phyloP scores from a whole-genome alignment of 2,888 invertebrate genomes.

The Esperia sulphurella region DNA sequence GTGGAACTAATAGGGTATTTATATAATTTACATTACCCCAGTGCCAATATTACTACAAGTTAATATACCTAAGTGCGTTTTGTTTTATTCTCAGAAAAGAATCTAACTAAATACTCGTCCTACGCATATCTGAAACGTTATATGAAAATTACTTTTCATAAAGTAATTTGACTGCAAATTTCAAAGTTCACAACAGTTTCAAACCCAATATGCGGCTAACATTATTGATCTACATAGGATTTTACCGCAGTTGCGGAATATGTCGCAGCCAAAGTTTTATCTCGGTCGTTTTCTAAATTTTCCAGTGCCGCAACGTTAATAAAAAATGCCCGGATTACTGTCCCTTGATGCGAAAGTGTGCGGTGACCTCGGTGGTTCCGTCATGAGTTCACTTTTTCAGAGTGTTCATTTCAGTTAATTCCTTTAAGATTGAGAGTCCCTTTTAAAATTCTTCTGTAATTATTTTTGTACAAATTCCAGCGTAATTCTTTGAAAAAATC shows the following conservation, averaged over 20 bases:
- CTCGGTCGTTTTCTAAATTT: slow-evolving; percentile 3
- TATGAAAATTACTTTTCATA: too few relatives aligned
- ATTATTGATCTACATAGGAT: background rate
- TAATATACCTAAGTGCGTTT: too few relatives aligned
- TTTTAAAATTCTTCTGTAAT: too few relatives aligned
- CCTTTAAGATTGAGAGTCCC: too few relatives aligned
- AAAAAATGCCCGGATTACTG: slow-evolving; percentile 9
- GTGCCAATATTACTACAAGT: too few relatives aligned
- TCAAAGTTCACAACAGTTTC: background rate
- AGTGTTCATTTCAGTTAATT: background rate
- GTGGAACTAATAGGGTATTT: too few relatives aligned
- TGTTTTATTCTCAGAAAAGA: too few relatives aligned
- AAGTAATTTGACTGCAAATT: background rate
- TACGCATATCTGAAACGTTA: too few relatives aligned
- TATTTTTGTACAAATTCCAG: too few relatives aligned
- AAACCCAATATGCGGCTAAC: background rate
- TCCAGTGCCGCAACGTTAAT: slow-evolving; percentile 4
- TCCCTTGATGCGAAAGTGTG: slow-evolving; percentile 1
- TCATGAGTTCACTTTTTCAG: background rate
- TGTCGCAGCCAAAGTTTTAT: slow-evolving; percentile 4
- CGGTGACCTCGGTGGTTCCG: background rate
- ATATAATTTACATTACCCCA: too few relatives aligned
- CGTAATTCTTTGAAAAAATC: too few relatives aligned
- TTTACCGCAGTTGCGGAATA: background rate
- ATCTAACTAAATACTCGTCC: too few relatives aligned